Evolutionary conservation across 2,888 invertebrate genomes (phyloP), one percentile per base, ranked within the genome.

Genomic region (Microplitis deprimator): DNA sequence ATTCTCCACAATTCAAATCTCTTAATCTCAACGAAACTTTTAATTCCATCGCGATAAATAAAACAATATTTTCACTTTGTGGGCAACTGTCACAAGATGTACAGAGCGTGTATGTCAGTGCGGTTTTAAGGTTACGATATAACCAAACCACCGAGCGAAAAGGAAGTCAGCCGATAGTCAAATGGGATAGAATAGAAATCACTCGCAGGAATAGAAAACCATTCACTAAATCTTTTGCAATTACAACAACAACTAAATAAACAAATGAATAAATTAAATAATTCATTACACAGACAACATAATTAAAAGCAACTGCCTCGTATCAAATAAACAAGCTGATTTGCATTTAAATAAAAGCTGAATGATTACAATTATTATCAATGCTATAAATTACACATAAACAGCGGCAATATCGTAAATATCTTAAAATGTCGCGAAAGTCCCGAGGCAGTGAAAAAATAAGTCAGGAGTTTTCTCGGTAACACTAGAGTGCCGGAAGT

Each of bases 401-500:
- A 40, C 17, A 20, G 5, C 16, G 38, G 29, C 13, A 13, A 38
- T 65, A 20, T 65, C 8, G 68, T 29, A 50, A 8, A 40, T 8
- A 39, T 16, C 59, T 67, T 61, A 59, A 59, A 73, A 69, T 73
- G 69, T 73, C 62, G 73, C 73, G 73, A 77, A 77, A 73, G 73
- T 77, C 69, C 40, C n/a, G 40, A 29, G 69, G 40, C 64, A 39
- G 16, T 20, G 41, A 60, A 64, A 41, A 62, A 20, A 64, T 29
- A 70, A 67, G 68, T 59, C 73, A 29, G 39, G 64, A 77, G 80
- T 78, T 79, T 77, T 73, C 41, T 40, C 39, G 38, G 61, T 67
- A 71, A 38, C 64, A 41, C 70, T 59, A 17, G 75, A 75, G 76
- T 80, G 82, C 78, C 82, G 82, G 82, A 82, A 82, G 80, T 78